Evolutionary conservation across 2,113 vertebrate species (phyloP).

Genomic region (Stegostoma tigrinum): DNA sequence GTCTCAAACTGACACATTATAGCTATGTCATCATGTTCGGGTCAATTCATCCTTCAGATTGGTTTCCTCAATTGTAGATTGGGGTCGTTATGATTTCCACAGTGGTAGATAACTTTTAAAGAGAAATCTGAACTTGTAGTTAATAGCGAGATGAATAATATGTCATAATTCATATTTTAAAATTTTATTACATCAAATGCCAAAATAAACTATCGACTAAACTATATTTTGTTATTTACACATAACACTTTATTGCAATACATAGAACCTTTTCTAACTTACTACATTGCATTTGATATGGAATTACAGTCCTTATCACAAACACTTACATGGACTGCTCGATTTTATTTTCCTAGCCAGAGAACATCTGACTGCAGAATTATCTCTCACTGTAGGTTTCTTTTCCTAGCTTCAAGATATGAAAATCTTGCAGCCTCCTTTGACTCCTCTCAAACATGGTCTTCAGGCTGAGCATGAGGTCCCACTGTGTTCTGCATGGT

Average conservation of each 20-base stretch:
- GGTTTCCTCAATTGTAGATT: background rate
- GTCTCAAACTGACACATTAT: background rate
- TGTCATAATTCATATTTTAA: background rate
- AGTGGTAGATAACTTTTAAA: background rate
- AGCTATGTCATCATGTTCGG: background rate
- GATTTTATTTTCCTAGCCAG: background rate
- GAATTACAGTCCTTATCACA: background rate
- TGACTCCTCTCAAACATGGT: background rate
- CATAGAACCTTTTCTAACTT: background rate
- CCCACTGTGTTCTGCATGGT: too few relatives aligned
- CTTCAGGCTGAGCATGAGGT: too few relatives aligned
- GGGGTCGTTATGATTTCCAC: background rate
- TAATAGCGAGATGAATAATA: background rate
- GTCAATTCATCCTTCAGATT: background rate
- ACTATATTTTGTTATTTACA: background rate
- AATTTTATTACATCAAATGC: background rate
- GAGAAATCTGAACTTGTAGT: background rate
- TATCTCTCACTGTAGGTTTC: background rate
- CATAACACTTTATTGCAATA: background rate
- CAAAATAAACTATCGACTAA: background rate
- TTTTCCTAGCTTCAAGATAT: background rate
- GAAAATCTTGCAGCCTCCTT: background rate
- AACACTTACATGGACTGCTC: background rate
- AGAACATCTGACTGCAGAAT: background rate
- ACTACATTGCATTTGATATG: background rate